These are phyloP conservation scores for Lasioglossum zephyrum DNA, from an alignment of 2,888 invertebrate genomes.

Conservation along the genomic window DNA sequence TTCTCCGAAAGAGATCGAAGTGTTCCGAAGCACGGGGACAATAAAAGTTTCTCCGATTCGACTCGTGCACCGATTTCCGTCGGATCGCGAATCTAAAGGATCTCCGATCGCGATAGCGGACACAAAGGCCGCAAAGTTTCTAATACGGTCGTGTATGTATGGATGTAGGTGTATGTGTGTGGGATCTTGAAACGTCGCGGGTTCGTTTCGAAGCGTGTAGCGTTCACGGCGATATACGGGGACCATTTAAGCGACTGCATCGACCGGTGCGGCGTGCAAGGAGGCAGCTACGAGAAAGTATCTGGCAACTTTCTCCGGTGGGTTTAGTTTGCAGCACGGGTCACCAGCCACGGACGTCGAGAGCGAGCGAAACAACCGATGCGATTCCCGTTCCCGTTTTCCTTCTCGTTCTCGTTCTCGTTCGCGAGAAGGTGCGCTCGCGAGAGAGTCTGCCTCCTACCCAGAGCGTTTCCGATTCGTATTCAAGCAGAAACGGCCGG, in stretches of 20 bases:
- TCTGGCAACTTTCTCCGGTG: slow-evolving; percentile 81
- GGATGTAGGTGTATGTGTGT: not conserved
- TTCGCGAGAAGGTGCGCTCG: slow-evolving; percentile 21
- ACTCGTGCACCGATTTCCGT: not conserved
- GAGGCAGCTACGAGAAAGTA: slow-evolving; percentile 80
- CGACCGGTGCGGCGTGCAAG: slow-evolving; percentile 73
- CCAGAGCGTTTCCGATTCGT: slow-evolving; percentile 2
- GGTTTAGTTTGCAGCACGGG: slow-evolving; percentile 82
- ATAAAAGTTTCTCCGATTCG: slow-evolving; percentile 2
- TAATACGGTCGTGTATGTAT: not conserved
- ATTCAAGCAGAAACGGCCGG: not conserved
- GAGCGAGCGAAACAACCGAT: slow-evolving; percentile 73
- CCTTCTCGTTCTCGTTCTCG: not conserved
- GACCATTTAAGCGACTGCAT: slow-evolving; percentile 80
- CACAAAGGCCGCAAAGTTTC: slow-evolving; percentile 21
- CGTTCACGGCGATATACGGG: slow-evolving; percentile 62
- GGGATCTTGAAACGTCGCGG: not conserved
- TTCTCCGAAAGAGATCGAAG: not conserved
- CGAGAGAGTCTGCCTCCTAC: slow-evolving; percentile 28
- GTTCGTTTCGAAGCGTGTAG: slow-evolving; percentile 31
- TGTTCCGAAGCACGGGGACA: not conserved
- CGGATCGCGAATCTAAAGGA: not conserved
- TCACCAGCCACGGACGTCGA: slow-evolving; percentile 82
- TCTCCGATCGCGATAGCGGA: slow-evolving; percentile 1
- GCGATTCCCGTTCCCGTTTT: slow-evolving; percentile 52